Evolutionary conservation across 2,113 vertebrate species (phyloP), one percentile per base, ranked within the genome.

Genomic region (Anseranas semipalmata): DNA sequence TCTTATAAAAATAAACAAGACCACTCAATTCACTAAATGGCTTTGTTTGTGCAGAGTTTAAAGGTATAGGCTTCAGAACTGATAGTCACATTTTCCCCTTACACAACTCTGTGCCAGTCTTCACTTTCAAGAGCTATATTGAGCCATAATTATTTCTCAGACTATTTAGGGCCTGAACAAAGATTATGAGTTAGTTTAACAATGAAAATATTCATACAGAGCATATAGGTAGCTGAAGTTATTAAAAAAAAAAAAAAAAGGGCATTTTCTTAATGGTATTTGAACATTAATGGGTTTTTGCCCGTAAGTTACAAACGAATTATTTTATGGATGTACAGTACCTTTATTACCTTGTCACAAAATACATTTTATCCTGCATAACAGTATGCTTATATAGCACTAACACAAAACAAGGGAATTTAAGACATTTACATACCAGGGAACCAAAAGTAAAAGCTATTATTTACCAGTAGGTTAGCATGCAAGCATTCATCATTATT

Each of bases 181-280:
- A 95, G 60, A 55, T 86, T 68, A 81, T 41, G 21, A 92, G 72
- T 71, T 82, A 33, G 8, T 79, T 96, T 73, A 89, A 87, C 65
- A 72, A 93, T 80, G 30, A 86, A 85, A 96, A 84, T 60, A 59
- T 35, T 48, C 41, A 86, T 48, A 74, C 14, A 79, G 30, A 65
- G 45, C 71, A 65, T 17, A 22, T 45, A 74, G 87, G 59, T 78
- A 65, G 39, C 56, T 85, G 30, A 81, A 74, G 67, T 84, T 79
- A 50, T 50, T 55, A 28, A 37, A 63, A 63, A 63, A 50, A 52
- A 60, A 89, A 87, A 43, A 94, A 88, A 19, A 35, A 24, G 60
- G 20, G 12, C 93, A 70, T 90, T 97, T 97, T 92, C 82, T 75
- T 50, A 93, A 63, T 59, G 15, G 35, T 77, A 87, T 87, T 91